A percentile compares a stretch with the other conserved stretches of the same genome.
phyloP scores from a whole-genome alignment of 2,113 vertebrate genomes.

The Hydrochoerus hydrochaeris region DNA sequence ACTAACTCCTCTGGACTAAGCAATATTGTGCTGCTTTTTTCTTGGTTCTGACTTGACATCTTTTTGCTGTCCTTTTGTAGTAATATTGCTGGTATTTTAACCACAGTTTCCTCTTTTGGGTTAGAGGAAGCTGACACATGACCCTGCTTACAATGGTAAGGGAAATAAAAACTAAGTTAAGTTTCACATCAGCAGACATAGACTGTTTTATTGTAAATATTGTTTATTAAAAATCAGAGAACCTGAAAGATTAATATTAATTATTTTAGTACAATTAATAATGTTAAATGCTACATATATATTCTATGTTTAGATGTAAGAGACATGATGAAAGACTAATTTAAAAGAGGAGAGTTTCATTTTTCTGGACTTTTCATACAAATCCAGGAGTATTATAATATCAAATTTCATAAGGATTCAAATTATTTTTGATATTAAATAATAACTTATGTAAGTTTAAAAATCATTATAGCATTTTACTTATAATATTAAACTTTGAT shows the following conservation, averaged over 20 bases:
- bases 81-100: constrained; percentile 16
- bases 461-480: constrained; percentile 50
- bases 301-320: not conserved
- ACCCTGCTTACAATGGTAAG: constrained; percentile 8
- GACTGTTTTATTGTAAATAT: not conserved
- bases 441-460: constrained; percentile 23
- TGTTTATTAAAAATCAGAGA: not conserved
- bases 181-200: not conserved
- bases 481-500: not conserved
- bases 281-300: not conserved
- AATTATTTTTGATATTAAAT: constrained; percentile 27
- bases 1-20: not conserved
- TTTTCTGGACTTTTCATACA: not conserved
- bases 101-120: constrained; percentile 43
- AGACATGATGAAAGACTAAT: not conserved
- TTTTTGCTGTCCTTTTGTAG: constrained; percentile 11
- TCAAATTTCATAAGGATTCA: constrained; percentile 10
- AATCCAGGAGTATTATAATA: not conserved
- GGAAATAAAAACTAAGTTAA: constrained; percentile 45
- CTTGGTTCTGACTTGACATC: not conserved
- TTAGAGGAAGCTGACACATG: constrained; percentile 23
- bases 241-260: not conserved
- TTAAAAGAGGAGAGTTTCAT: constrained; percentile 37
- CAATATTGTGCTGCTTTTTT: constrained; percentile 21
- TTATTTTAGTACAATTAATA: constrained; percentile 19